These are phyloP conservation scores for Brachionus koreanus DNA, from an alignment of 1,140 invertebrate species.

Conservation along the genomic window DNA sequence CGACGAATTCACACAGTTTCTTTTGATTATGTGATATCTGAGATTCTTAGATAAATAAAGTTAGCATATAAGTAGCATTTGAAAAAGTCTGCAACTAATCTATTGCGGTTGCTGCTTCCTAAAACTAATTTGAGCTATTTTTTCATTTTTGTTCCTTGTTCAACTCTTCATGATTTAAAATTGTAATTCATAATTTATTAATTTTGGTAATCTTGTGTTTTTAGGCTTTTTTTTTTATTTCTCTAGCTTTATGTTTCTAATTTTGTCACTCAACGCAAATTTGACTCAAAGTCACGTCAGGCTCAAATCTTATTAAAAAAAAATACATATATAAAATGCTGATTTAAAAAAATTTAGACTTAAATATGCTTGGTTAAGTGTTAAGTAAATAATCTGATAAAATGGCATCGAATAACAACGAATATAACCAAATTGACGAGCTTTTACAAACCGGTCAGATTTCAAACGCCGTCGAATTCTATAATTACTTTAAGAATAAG, in stretches of 20 bases:
- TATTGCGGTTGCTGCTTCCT: slow-evolving; percentile 3
- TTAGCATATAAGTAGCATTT: not conserved
- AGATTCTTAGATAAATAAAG: not conserved
- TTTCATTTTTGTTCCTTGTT: not conserved
- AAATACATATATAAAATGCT: not conserved
- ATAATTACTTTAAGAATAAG: slow-evolving; percentile 44
- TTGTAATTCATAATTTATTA: slow-evolving; percentile 42
- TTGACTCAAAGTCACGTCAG: not conserved
- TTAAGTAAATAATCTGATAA: not conserved
- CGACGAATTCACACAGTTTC: not conserved
- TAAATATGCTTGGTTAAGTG: not conserved
- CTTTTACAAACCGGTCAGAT: slow-evolving; percentile 31
- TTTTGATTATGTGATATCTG: slow-evolving; percentile 8
- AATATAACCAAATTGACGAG: slow-evolving; percentile 33
- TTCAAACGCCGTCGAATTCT: slow-evolving; percentile 39
- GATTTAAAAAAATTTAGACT: not conserved
- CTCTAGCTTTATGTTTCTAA: not conserved
- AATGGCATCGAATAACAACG: slow-evolving; percentile 29
- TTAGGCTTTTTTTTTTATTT: not conserved
- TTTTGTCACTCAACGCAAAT: not conserved
- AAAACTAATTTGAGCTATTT: not conserved
- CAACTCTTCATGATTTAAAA: not conserved
- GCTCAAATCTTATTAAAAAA: not conserved
- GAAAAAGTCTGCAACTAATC: not conserved
- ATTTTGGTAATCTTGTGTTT: slow-evolving; percentile 21